Percentiles rank a stretch among this genome's conserved stretches.
These are phyloP conservation scores for Strigops habroptila DNA, from an alignment of 2,113 vertebrate species.

Conservation along the genomic window DNA sequence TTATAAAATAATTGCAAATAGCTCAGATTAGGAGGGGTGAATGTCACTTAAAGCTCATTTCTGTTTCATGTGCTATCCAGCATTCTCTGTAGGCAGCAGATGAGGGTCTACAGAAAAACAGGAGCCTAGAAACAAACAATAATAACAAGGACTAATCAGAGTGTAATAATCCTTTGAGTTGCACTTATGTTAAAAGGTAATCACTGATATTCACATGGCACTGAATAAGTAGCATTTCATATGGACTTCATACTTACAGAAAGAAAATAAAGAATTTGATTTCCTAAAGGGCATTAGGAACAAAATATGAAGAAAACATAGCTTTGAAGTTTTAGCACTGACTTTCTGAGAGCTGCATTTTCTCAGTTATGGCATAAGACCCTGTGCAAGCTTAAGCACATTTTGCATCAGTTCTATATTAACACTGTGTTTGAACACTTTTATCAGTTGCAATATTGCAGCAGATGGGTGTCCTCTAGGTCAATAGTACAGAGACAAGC, in stretches of 20 bases:
- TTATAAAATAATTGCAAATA: constrained; percentile 57
- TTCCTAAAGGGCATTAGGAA: not conserved
- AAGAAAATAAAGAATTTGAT: not conserved
- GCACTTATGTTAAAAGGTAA: constrained; percentile 58
- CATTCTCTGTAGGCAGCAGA: constrained; percentile 47
- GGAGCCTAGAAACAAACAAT: constrained; percentile 57
- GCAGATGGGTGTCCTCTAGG: not conserved
- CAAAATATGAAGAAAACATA: not conserved
- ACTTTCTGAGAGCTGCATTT: not conserved
- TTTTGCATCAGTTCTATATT: not conserved
- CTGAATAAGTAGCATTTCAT: constrained; percentile 47
- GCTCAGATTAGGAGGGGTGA: constrained; percentile 38
- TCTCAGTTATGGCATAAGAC: not conserved
- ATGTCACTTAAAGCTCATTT: constrained; percentile 62
- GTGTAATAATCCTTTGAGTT: constrained; percentile 52
- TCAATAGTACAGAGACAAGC: not conserved
- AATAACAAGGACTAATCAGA: constrained; percentile 56
- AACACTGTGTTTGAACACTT: not conserved
- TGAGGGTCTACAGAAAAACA: constrained; percentile 49
- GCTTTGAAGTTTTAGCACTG: not conserved
- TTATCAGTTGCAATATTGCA: not conserved
- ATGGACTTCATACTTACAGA: constrained; percentile 11
- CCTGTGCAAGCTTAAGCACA: not conserved
- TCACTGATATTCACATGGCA: constrained; percentile 27
- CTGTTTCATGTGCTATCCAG: not conserved